phyloP scores from a whole-genome alignment of 2,888 invertebrate genomes.

The Acanthosepion esculentum region DNA sequence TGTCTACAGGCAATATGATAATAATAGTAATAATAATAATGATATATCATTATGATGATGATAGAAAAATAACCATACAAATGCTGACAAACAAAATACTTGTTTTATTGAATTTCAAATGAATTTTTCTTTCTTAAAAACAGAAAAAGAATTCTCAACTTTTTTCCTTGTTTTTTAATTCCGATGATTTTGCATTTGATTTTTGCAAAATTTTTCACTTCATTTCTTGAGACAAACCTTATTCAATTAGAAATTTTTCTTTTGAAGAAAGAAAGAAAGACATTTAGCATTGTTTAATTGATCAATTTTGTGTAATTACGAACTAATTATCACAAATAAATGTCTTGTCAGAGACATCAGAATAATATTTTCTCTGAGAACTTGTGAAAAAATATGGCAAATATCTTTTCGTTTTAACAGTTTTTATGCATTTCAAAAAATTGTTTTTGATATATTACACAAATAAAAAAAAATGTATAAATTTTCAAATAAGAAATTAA shows the following conservation, averaged over 20 bases:
- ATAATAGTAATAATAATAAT: not conserved
- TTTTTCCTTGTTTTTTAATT: not conserved
- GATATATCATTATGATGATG: not conserved
- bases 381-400: not conserved
- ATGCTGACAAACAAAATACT: not conserved
- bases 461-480: not conserved
- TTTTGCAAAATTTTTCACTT: not conserved
- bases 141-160: not conserved
- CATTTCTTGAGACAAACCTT: slow-evolving; percentile 7
- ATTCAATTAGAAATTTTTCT: not conserved
- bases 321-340: not conserved
- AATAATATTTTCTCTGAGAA: not conserved
- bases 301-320: slow-evolving; percentile 7
- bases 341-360: not conserved
- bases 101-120: not conserved
- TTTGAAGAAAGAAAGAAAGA: slow-evolving; percentile 10
- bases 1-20: not conserved
- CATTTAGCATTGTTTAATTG: not conserved
- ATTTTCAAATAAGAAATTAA: not conserved
- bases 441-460: no score
- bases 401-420: not conserved
- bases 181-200: not conserved
- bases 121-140: not conserved
- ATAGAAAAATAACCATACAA: not conserved
- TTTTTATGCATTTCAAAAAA: no score